Evolutionary conservation across 2,888 invertebrate genomes (phyloP).

Genomic region (Orthosia incerta): DNA sequence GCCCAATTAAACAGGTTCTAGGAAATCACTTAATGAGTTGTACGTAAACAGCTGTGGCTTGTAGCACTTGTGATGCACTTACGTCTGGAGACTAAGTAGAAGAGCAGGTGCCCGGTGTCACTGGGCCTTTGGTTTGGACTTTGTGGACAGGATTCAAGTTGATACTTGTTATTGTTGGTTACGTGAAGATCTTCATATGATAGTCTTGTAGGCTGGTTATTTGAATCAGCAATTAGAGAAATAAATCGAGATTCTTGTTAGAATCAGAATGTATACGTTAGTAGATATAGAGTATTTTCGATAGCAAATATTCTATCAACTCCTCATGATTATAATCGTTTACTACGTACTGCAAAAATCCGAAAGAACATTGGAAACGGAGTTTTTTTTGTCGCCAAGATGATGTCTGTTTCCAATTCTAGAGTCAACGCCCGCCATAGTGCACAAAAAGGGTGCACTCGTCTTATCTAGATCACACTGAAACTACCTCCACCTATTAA

Average conservation of each 20-base stretch:
- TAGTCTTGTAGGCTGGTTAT: neutral
- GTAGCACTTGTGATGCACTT: conserved; percentile 47
- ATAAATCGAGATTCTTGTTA: neutral
- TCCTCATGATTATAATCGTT: neutral
- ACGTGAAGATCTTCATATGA: neutral
- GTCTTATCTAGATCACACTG: neutral
- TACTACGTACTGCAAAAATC: neutral
- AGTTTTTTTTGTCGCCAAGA: neutral
- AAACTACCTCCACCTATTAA: conserved; percentile 32
- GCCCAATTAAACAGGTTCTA: conserved; percentile 81
- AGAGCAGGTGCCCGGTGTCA: conserved; percentile 59
- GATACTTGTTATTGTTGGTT: conserved; percentile 20
- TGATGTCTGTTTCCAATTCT: neutral
- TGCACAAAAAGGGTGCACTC: conserved; percentile 4
- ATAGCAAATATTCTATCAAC: neutral
- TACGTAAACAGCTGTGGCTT: conserved; percentile 72
- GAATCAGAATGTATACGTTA: no score
- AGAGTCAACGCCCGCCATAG: neutral
- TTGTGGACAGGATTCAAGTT: conserved; percentile 20
- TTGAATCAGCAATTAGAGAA: neutral
- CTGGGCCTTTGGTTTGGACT: conserved; percentile 29
- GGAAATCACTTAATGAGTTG: conserved; percentile 88
- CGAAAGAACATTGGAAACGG: no score
- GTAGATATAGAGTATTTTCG: no score
- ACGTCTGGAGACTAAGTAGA: conserved; percentile 51